Evolutionary conservation across 1,140 invertebrate species (phyloP).

Genomic region (Listronotus oregonensis): DNA sequence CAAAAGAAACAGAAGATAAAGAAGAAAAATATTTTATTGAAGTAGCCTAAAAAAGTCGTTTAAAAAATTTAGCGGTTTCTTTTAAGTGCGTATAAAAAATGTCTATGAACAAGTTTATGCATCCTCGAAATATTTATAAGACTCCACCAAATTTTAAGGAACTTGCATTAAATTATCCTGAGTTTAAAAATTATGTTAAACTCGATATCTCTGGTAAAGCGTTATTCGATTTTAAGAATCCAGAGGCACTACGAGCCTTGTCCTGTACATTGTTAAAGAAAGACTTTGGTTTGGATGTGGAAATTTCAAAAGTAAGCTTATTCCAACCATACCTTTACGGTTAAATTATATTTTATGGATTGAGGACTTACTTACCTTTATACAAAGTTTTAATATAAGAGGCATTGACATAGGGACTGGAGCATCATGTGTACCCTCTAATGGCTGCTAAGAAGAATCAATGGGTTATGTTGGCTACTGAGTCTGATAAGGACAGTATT

Average conservation of each 20-base stretch:
- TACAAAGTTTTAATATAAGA: slow-evolving; percentile 55
- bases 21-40: no score
- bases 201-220: slow-evolving; percentile 79
- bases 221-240: slow-evolving; percentile 83
- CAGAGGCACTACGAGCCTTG: slow-evolving; percentile 73
- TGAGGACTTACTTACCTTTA: slow-evolving; percentile 75
- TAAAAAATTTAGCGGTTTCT: neutral
- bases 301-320: slow-evolving; percentile 81
- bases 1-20: no score
- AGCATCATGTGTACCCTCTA: slow-evolving; percentile 86
- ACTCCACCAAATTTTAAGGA: slow-evolving; percentile 76
- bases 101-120: slow-evolving; percentile 68
- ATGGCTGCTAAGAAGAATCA: slow-evolving; percentile 77
- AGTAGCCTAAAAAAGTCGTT: neutral
- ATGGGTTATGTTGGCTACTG: slow-evolving; percentile 87
- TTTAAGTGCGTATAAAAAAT: slow-evolving; percentile 33
- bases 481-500: slow-evolving; percentile 78
- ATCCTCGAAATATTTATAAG: slow-evolving; percentile 82
- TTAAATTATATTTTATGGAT: slow-evolving; percentile 96
- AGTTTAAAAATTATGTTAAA: slow-evolving; percentile 72
- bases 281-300: slow-evolving; percentile 84
- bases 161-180: slow-evolving; percentile 75
- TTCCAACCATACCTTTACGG: slow-evolving; percentile 89
- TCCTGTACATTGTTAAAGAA: slow-evolving; percentile 82
- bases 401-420: slow-evolving; percentile 93